Evolutionary conservation across 2,113 vertebrate species (phyloP), one percentile per base, ranked within the genome.

Genomic region (Rynchops niger): DNA sequence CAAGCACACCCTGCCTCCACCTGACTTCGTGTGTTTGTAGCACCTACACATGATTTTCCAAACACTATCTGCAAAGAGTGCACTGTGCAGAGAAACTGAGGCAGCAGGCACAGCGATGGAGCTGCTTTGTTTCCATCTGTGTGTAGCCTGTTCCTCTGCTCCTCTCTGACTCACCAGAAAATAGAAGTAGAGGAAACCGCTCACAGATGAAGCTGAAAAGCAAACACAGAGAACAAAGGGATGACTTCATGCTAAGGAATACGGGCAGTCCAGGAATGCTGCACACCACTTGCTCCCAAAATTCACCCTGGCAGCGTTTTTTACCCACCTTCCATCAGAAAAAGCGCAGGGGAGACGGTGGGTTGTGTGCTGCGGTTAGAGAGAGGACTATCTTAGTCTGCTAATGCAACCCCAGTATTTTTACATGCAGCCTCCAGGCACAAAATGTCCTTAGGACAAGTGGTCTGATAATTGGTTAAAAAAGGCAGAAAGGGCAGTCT

Each of bases 141-240:
- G 77, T 73, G 74, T 87, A 82, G 78, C 52, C 42, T 36, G 36
- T 70, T 95, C 36, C 83, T 87, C 61, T 36, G 61, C 53, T 94
- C 90, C 85, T 76, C 74, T 65, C 43, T 87, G 88, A 90, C 49
- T 94, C 94, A 81, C 88, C 86, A 91, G 78, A 94, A 94, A 76
- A 88, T 1, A 88, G 52, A 66, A 87, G 61, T 18, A 45, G 63
- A 88, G 83, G 73, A 95, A 91, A 87, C 13, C 2, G 14, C 82
- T 95, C 78, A 49, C 43, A 80, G 89, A 93, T 62, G 20, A 61
- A 89, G 58, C 84, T 80, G 93, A 62, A 90, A 91, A 94, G 86
- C 89, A 95, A 97, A 91, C 53, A 83, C 10, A 40, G 58, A 82
- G 63, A 14, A 76, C 22, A 71, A 89, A 85, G 53, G 63, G 86